phyloP scores from a whole-genome alignment of 2,113 vertebrate genomes.

The Erinaceus europaeus region DNA sequence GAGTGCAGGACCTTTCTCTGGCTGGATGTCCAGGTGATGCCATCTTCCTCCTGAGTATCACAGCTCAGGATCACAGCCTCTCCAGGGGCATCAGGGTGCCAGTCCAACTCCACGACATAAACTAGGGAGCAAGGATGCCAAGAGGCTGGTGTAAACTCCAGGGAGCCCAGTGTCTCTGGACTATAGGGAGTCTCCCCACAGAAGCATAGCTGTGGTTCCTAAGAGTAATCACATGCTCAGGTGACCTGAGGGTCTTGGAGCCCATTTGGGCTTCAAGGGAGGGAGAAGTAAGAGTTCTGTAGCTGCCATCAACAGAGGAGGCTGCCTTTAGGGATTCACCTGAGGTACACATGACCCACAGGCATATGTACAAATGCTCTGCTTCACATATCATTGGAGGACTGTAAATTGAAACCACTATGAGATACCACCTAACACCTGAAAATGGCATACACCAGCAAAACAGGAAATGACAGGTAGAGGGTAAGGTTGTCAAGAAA shows the following conservation, averaged over 20 bases:
- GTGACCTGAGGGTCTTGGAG: neutral
- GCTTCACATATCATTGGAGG: no score
- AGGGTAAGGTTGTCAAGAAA: no score
- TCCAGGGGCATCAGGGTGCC: constrained; percentile 66
- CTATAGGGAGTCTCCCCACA: neutral
- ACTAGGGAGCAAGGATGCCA: constrained; percentile 58
- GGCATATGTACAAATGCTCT: no score
- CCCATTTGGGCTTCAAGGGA: neutral
- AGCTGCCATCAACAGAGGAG: neutral
- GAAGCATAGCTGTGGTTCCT: neutral
- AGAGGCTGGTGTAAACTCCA: neutral
- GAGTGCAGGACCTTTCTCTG: constrained; percentile 1
- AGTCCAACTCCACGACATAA: constrained; percentile 78
- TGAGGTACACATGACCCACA: no score
- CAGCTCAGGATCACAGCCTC: constrained; percentile 77
- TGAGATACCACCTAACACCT: no score
- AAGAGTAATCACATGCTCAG: neutral
- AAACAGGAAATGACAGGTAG: no score
- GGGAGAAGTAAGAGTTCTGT: neutral
- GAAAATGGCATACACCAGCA: no score
- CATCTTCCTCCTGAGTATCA: constrained; percentile 40
- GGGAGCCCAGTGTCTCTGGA: neutral
- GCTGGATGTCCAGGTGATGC: constrained; percentile 77
- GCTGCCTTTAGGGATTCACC: neutral
- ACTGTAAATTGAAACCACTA: no score